These are phyloP conservation scores for Poeciliopsis occidentalis DNA, from an alignment of 2,113 vertebrate species.

Conservation along the genomic window DNA sequence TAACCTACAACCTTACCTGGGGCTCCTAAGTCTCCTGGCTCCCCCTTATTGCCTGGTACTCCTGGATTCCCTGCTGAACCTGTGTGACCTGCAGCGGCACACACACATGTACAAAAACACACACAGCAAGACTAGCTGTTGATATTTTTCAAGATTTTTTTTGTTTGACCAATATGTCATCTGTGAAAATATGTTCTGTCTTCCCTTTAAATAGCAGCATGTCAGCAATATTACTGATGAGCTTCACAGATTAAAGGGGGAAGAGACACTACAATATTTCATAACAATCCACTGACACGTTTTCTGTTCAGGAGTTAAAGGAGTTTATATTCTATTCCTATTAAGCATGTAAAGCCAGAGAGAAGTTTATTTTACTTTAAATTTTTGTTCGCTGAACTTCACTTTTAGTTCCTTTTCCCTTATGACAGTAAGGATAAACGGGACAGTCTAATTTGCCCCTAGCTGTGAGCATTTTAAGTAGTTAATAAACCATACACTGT, in stretches of 20 bases:
- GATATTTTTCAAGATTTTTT: background rate
- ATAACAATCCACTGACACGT: constrained; percentile 22
- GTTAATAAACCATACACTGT: background rate
- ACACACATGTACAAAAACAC: background rate
- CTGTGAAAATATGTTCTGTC: background rate
- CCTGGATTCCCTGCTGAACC: constrained; percentile 37
- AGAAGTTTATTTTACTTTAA: background rate
- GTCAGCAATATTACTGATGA: constrained; percentile 13
- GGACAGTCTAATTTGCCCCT: background rate
- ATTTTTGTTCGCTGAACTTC: background rate
- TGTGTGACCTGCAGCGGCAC: constrained; percentile 13
- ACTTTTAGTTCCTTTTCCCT: background rate
- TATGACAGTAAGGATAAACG: background rate
- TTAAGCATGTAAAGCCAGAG: constrained; percentile 14
- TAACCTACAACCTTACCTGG: constrained; percentile 18
- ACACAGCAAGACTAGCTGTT: background rate
- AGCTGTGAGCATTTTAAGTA: background rate
- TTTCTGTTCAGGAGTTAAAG: background rate
- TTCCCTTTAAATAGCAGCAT: background rate
- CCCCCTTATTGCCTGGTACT: constrained; percentile 47
- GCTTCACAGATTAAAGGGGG: constrained; percentile 12
- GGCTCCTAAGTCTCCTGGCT: constrained; percentile 35
- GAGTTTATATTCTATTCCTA: background rate
- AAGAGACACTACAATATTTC: constrained; percentile 44
- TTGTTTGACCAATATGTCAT: no score